Percentiles rank a stretch among this genome's conserved stretches.
Evolutionary conservation across 2,888 invertebrate genomes (phyloP).

Genomic region (Stenotaenia linearis): DNA sequence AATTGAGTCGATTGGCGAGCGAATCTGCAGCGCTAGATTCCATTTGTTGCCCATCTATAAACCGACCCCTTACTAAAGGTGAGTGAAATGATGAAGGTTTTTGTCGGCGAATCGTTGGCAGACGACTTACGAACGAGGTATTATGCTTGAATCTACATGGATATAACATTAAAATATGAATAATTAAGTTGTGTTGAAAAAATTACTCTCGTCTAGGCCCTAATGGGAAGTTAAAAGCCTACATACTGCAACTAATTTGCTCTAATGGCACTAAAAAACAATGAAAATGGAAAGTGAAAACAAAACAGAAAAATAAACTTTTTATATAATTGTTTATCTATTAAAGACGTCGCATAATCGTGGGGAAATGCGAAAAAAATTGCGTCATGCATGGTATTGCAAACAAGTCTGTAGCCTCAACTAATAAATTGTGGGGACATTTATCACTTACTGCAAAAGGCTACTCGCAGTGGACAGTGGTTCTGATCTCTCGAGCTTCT

Average conservation of each 20-base stretch:
- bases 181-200: neutral
- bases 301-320: neutral
- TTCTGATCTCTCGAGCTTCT: constrained; percentile 34
- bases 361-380: neutral
- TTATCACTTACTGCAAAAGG: constrained; percentile 36
- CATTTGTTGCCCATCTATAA: neutral
- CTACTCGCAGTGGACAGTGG: constrained; percentile 36
- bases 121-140: constrained; percentile 83
- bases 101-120: constrained; percentile 73
- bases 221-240: neutral
- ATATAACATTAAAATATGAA: neutral
- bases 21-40: neutral
- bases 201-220: neutral
- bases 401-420: neutral
- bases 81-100: constrained; percentile 41
- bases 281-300: neutral
- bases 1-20: constrained; percentile 52
- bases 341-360: too few species aligned
- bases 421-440: neutral
- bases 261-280: neutral
- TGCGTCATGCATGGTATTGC: neutral
- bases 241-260: neutral
- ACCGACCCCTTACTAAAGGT: constrained; percentile 34
- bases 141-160: constrained; percentile 77
- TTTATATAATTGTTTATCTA: neutral